phyloP scores from a whole-genome alignment of 2,888 invertebrate genomes.

The Hydriomena furcata region DNA sequence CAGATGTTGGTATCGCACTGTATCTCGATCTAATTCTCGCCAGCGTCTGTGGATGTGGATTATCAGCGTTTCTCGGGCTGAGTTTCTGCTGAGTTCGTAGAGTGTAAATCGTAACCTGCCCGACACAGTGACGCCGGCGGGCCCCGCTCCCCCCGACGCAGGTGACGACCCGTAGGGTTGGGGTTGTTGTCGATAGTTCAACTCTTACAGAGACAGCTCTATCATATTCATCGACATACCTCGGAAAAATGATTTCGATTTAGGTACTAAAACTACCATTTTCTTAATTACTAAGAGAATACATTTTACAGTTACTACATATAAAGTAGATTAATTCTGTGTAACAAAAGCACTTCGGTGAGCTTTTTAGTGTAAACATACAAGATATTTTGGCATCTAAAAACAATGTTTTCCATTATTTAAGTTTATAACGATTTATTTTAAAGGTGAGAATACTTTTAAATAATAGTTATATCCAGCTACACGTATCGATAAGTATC shows the following conservation, averaged over 20 bases:
- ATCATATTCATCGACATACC: neutral
- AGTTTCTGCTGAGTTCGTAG: constrained; percentile 81
- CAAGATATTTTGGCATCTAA: too few relatives aligned
- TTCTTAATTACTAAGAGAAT: too few relatives aligned
- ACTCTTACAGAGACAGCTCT: neutral
- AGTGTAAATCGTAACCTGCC: constrained; percentile 84
- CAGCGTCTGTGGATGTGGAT: constrained; percentile 71
- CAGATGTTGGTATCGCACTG: constrained; percentile 56
- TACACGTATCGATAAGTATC: too few relatives aligned
- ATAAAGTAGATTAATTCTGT: too few relatives aligned
- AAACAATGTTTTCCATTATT: too few relatives aligned
- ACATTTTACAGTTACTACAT: too few relatives aligned
- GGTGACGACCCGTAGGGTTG: constrained; percentile 73
- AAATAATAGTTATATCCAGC: too few relatives aligned
- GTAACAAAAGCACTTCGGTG: too few relatives aligned
- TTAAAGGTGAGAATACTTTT: neutral
- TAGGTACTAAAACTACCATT: too few relatives aligned
- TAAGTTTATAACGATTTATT: too few relatives aligned
- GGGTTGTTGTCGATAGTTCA: constrained; percentile 22
- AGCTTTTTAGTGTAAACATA: too few relatives aligned
- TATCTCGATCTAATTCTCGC: constrained; percentile 79
- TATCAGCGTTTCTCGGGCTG: constrained; percentile 79
- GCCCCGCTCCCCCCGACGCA: constrained; percentile 62
- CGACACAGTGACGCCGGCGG: constrained; percentile 76
- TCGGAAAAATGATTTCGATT: too few relatives aligned